Evolutionary conservation across 2,797 vertebrate species (phyloP), one percentile per base, ranked within the genome.

Genomic region (Gambusia yucatana): DNA sequence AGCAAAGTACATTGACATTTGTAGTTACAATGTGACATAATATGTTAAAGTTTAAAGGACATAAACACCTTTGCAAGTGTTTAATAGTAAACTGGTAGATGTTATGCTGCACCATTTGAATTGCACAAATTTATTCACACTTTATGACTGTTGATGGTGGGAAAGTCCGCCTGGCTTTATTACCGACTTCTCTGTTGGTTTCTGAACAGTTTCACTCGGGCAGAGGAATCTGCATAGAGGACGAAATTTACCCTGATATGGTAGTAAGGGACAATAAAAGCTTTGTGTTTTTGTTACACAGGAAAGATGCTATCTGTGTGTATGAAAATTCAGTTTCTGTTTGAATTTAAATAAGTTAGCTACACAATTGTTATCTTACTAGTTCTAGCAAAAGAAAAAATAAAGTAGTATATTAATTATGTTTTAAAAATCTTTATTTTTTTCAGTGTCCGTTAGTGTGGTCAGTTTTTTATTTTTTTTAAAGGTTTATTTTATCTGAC

Each of bases 91-190:
- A 20, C 30, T 44, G 14, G 52, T 44, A 30, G 36, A 28, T 44
- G 14, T 28, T 44, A 73, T 13, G 16, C 47, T 33, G 50, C 22
- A 74, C 25, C 3, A 17, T 43, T 74, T 16, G 22, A 52, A 8
- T 41, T 41, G 36, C 9, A 13, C 47, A 39, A 6, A 39, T 33
- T 47, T 17, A 8, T 48, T 76, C 61, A 41, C 44, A 30, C 10
- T 16, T 25, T 11, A 65, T 76, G 1, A 13, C 10, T 16, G 11
- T 4, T 3, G 4, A 43, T 16, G 13, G 14, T 61, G 57, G 57
- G 71, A 78, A 84, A 78, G 75, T 78, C 73, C 44, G 13, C 48
- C 3, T 43, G 16, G 33, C 52, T 77, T 82, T 47, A 7, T 55
- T 5, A 22, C 59, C 22, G 48, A 78, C 4, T n/a, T 67, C 41